Base-by-base conservation (phyloP, 1,140 invertebrate genomes). In the Leguminivora glycinivorella region DNA sequence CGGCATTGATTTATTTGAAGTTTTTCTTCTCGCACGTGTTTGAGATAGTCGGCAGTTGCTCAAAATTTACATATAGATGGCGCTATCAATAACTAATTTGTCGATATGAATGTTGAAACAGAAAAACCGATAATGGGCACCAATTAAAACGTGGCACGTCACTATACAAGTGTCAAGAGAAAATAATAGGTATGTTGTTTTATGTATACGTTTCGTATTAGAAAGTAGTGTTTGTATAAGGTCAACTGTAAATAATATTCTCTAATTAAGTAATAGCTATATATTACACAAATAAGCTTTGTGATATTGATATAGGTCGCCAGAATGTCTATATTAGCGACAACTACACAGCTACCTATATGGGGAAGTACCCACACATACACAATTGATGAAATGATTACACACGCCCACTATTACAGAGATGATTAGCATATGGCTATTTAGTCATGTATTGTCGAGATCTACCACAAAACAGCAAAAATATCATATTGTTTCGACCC, bases 311-410 rank as follows among this genome's bases (percentile, higher is more conserved):
- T 58, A n/a, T 63, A 31, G 58, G 29, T 34, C 58, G 26, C 26
- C 26, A 31, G 12, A 63, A 31, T 29, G 26, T 10, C 25, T 63
- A 63, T 29, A 63, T 63, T 9, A 34, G 58, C 26, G 10, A 63
- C 22, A 60, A 26, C 12, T 3, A 19, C n/a, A 43, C 19, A 17
- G 47, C 47, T 26, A 60, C 9, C 14, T 60, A 60, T 63, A 29
- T 63, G 26, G 58, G 58, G 25, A 63, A 63, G 58, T 63, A 63
- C 58, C 26, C 58, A 63, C 58, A 63, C 58, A 63, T 63, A 60
- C 25, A 63, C 58, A 63, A 34, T 63, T 63, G 58, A 63, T 17
- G 29, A 31, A 31, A 29, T 29, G 58, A 63, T 63, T 63, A 63
- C 58, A 29, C 58, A 63, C 58, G 58, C 58, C 58, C 58, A 63